phyloP scores from a whole-genome alignment of 2,888 invertebrate species.

The Drosophila parthenogenetica region DNA sequence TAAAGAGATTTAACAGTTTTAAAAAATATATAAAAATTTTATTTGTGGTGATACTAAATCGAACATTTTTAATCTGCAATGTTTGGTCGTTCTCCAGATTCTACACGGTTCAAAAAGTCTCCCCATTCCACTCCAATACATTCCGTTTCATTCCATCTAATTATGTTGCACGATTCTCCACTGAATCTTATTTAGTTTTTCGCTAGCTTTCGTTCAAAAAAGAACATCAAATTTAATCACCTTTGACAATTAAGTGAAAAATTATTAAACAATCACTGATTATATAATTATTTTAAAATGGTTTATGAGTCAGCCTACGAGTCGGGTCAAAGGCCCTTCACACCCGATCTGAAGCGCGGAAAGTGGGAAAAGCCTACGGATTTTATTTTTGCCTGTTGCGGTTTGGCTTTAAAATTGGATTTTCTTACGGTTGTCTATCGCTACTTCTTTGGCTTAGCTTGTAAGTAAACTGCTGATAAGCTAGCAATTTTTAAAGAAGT shows the following conservation, averaged over 20 bases:
- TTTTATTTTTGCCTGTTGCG: slow-evolving; percentile 91
- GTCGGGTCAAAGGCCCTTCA: slow-evolving; percentile 79
- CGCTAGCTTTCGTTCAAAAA: slow-evolving; percentile 75
- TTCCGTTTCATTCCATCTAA: slow-evolving; percentile 26
- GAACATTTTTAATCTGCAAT: slow-evolving; percentile 26
- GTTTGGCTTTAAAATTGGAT: slow-evolving; percentile 93
- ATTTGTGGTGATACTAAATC: too few relatives aligned
- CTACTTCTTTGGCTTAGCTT: slow-evolving; percentile 66
- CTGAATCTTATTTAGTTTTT: slow-evolving; percentile 62
- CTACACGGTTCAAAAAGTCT: too few relatives aligned
- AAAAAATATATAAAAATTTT: neutral
- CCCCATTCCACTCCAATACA: too few relatives aligned
- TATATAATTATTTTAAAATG: slow-evolving; percentile 48
- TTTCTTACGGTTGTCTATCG: slow-evolving; percentile 89
- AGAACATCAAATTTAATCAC: slow-evolving; percentile 63
- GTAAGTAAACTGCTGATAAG: slow-evolving; percentile 66
- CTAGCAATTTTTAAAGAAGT: neutral
- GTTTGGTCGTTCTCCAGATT: too few relatives aligned
- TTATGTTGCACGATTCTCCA: slow-evolving; percentile 25
- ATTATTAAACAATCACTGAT: slow-evolving; percentile 10
- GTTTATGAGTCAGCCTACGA: slow-evolving; percentile 82
- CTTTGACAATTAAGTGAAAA: slow-evolving; percentile 2
- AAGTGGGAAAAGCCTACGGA: slow-evolving; percentile 91
- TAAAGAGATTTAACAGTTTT: neutral
- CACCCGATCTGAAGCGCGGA: slow-evolving; percentile 86